Evolutionary conservation across 2,797 vertebrate species (phyloP).

Genomic region (Benthosema pterotum): DNA sequence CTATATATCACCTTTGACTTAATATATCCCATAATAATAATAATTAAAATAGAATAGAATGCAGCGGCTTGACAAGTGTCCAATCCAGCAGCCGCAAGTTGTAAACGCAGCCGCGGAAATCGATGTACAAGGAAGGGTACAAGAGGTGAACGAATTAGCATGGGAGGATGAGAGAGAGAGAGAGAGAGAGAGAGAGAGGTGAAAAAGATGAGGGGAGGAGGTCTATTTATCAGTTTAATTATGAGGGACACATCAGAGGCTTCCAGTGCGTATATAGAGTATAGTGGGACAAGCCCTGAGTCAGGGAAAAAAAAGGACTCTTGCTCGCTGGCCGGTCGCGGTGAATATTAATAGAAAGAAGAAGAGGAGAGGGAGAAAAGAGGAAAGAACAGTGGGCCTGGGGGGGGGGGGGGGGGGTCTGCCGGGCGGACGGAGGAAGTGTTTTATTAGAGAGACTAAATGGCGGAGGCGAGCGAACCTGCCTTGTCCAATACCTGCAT

Average conservation of each 20-base stretch:
- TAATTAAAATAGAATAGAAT: too few species aligned
- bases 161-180: conserved; percentile 2
- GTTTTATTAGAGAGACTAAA: conserved; percentile 79
- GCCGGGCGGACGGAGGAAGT: too few species aligned
- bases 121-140: conserved; percentile 22
- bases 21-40: too few species aligned
- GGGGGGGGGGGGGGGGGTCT: background rate
- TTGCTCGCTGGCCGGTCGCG: conserved; percentile 32
- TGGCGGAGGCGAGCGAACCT: conserved; percentile 66
- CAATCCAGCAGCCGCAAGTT: conserved; percentile 25
- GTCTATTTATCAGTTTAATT: conserved; percentile 80
- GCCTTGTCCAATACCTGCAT: conserved; percentile 72
- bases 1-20: too few species aligned
- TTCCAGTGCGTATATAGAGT: too few species aligned
- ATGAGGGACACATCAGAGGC: conserved; percentile 71
- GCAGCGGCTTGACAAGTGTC: too few species aligned
- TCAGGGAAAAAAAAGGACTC: conserved; percentile 71
- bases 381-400: too few species aligned
- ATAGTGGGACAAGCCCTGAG: conserved; percentile 66
- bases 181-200: conserved; percentile 6
- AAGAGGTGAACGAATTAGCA: conserved; percentile 11
- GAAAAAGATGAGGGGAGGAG: conserved; percentile 32
- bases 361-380: too few species aligned
- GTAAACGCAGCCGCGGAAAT: conserved; percentile 35
- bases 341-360: conserved; percentile 78